Conservation (phyloP, 2,113 vertebrate species). For the Balaeniceps rex region DNA sequence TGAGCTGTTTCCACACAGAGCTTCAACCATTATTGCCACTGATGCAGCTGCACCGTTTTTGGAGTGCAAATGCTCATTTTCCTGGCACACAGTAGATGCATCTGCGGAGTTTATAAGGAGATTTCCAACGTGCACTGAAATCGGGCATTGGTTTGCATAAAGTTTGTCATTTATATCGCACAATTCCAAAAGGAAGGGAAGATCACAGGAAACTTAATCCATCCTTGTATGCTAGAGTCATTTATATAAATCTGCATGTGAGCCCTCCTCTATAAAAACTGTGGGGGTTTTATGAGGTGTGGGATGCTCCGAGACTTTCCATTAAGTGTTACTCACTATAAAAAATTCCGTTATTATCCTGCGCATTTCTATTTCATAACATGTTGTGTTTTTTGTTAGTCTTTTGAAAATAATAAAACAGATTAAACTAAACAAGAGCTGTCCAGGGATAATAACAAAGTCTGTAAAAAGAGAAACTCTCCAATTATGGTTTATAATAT, state of each 20-base stretch:
- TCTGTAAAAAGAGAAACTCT: slow-evolving; percentile 48
- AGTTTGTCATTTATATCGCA: not conserved
- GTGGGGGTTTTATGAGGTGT: slow-evolving; percentile 25
- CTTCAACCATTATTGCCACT: not conserved
- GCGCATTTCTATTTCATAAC: slow-evolving; percentile 25
- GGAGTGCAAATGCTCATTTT: not conserved
- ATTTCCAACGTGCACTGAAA: not conserved
- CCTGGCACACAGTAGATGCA: not conserved
- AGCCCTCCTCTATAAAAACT: not conserved
- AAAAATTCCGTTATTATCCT: slow-evolving; percentile 40
- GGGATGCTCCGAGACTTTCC: slow-evolving; percentile 23
- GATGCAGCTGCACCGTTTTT: slow-evolving; percentile 5
- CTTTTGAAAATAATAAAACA: slow-evolving; percentile 44
- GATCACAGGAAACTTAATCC: not conserved
- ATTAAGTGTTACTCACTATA: slow-evolving; percentile 18
- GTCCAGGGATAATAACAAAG: slow-evolving; percentile 37
- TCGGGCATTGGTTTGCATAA: not conserved
- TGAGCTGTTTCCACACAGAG: not conserved
- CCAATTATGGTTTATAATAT: slow-evolving; percentile 38
- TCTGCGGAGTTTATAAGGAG: not conserved
- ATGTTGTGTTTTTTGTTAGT: slow-evolving; percentile 12
- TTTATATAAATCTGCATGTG: slow-evolving; percentile 4
- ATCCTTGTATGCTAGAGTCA: not conserved
- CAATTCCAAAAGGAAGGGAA: not conserved
- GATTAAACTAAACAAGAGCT: slow-evolving; percentile 38